phyloP scores from a whole-genome alignment of 2,888 invertebrate species.

The Trachelus troglodyta region DNA sequence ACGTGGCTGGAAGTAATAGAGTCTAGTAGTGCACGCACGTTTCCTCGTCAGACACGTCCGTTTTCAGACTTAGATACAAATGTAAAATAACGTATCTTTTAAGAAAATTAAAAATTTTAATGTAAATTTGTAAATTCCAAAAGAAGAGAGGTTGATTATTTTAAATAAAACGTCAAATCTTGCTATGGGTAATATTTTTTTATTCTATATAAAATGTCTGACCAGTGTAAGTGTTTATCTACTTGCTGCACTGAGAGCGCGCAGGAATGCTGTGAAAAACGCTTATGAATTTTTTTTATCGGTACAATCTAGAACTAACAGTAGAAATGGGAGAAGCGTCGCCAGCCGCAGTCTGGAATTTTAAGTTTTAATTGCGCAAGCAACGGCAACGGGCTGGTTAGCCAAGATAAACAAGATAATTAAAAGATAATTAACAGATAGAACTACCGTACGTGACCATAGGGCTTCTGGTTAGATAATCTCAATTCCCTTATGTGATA shows the following conservation, averaged over 20 bases:
- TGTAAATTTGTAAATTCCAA: not conserved
- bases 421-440: slow-evolving; percentile 61
- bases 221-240: not conserved
- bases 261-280: slow-evolving; percentile 35
- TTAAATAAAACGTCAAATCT: not conserved
- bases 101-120: not conserved
- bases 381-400: slow-evolving; percentile 16
- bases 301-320: slow-evolving; percentile 20
- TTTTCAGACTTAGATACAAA: not conserved
- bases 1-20: not conserved
- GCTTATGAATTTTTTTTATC: slow-evolving; percentile 38
- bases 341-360: slow-evolving; percentile 18
- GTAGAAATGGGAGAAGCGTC: slow-evolving; percentile 14
- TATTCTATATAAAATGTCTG: not conserved
- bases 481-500: slow-evolving; percentile 16
- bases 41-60: not conserved
- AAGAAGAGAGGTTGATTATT: not conserved
- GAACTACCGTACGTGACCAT: slow-evolving; percentile 44
- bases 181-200: not conserved
- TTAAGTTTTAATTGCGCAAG: slow-evolving; percentile 18
- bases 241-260: slow-evolving; percentile 5
- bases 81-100: not conserved
- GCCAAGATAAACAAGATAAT: slow-evolving; percentile 62
- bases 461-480: slow-evolving; percentile 27
- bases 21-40: not conserved